Evolutionary conservation across 2,797 vertebrate species (phyloP), one percentile per base, ranked within the genome.

Genomic region (Betta splendens): DNA sequence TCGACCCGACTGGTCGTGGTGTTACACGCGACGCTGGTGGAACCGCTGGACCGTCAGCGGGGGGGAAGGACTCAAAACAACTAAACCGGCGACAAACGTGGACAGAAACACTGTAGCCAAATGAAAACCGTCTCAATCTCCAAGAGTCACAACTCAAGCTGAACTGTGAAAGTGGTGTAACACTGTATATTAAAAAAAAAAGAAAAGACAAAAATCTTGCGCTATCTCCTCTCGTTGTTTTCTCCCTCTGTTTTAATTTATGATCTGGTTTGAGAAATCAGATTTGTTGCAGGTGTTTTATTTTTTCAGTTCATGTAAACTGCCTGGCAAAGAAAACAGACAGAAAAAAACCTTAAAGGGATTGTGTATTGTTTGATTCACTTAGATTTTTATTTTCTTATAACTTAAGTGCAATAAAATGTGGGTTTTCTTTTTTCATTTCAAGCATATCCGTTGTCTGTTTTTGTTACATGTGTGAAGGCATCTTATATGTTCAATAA

Each of bases 371-470:
- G 94, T 98, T 98, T 98, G 95, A 97, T 98, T 98, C 94, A 98
- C 94, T 98, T 99, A 98, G 96, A 98, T 98, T 98, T 98, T 99
- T 99, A 99, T 99, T 99, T 99, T 99, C 96, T 98, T 99, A 99
- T 98, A 98, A 99, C 95, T 99, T 99, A 99, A 99, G 98, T 99
- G 97, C 98, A 99, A 99, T 99, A 99, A 99, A 99, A 98, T 96
- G 96, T 99, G 92, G 89, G 90, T 90, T 90, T 90, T 90, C 85
- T 89, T 90, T 89, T 84, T 87, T 92, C 90, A 91, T 92, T 92
- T 92, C 89, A 92, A 92, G 85, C 86, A 88, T 91, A 90, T 92
- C 87, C 79, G 76, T 91, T 87, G 88, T 92, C 87, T 91, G 89
- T 90, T 89, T 92, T 92, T 91, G 88, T 92, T 91, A 89, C 81